Base-by-base conservation (phyloP, 1,140 invertebrate species). In the Drosophila lowei region DNA sequence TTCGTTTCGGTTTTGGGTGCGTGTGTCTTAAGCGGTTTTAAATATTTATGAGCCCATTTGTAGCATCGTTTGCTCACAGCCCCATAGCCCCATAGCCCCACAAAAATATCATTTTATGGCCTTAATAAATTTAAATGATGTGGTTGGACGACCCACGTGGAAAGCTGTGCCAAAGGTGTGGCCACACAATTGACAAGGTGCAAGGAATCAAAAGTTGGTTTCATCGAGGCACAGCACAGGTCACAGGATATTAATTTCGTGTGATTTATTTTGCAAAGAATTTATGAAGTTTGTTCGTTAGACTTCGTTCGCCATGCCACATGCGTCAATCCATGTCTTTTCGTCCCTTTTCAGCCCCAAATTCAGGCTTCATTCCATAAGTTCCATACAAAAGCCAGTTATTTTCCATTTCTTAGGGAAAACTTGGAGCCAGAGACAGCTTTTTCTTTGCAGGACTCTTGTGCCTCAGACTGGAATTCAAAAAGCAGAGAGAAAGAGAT, bases 31-130 rank as follows among this genome's bases (percentile, higher is more conserved):
- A 80, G 73, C 72, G 73, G 72, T 85, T 86, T 85, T 78, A 86
- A 86, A 81, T 86, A 86, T 86, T 86, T 86, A 86, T 86, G 81
- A 67, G 62, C 73, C 81, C 83, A 86, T 86, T 81, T 86, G 83
- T 67, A 72, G 75, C 55, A 48, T 18, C 60, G 50, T 54, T 64
- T 21, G 11, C 34, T 53, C 18, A 38, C 34, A 38, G 9, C 34
- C 28, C 28, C 7, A 30, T 30, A 38, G 11, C 11, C 34, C 3
- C 34, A 38, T 13, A 56, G 53, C 52, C n/a, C 57, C 48, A 79
- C 77, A 77, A 66, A 85, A 85, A 85, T 81, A 85, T 85, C 59
- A 86, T 86, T 85, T 85, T 80, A 85, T 77, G 72, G 52, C 68
- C 59, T 66, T 67, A 85, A 85, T 85, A 85, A 85, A 85, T 85